Percentiles rank a stretch among this genome's conserved stretches.
Evolutionary conservation across 2,888 invertebrate genomes (phyloP).

Genomic region (Trypoxylon attenuatum): DNA sequence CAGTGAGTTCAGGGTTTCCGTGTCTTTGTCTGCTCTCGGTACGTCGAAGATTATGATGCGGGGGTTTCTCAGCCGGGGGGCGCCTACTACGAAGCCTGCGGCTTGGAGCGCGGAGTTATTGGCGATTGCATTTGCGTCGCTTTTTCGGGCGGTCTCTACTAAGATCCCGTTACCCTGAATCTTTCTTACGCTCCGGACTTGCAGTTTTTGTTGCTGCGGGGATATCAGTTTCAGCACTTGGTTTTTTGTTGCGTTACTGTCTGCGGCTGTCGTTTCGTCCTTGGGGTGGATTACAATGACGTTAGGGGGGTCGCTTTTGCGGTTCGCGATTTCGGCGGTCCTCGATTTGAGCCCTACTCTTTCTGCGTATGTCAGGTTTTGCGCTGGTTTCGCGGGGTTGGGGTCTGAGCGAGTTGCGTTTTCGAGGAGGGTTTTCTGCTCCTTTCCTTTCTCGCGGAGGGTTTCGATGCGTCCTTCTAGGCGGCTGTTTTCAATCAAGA

Average conservation of each 20-base stretch:
- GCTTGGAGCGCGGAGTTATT: background rate
- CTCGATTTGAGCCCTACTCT: background rate
- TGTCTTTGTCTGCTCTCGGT: background rate
- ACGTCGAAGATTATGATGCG: background rate
- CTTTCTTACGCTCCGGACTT: background rate
- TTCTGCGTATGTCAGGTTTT: background rate
- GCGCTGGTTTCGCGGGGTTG: no score
- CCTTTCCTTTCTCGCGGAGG: no score
- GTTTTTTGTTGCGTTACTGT: background rate
- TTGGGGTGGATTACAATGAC: background rate
- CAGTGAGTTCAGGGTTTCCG: background rate
- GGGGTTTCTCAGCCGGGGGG: background rate
- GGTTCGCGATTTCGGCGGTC: background rate
- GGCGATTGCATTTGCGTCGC: background rate
- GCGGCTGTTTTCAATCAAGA: no score
- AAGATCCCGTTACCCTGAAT: conserved; percentile 3
- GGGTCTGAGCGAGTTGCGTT: no score
- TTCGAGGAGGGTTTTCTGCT: no score
- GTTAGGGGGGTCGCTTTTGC: background rate
- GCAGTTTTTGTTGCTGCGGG: background rate
- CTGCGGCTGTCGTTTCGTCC: background rate
- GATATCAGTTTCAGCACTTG: background rate
- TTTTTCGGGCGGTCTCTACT: background rate
- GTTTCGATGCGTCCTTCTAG: no score
- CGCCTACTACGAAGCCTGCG: background rate